phyloP scores from a whole-genome alignment of 2,888 invertebrate genomes.

The Hermaeophaga mercurialis region DNA sequence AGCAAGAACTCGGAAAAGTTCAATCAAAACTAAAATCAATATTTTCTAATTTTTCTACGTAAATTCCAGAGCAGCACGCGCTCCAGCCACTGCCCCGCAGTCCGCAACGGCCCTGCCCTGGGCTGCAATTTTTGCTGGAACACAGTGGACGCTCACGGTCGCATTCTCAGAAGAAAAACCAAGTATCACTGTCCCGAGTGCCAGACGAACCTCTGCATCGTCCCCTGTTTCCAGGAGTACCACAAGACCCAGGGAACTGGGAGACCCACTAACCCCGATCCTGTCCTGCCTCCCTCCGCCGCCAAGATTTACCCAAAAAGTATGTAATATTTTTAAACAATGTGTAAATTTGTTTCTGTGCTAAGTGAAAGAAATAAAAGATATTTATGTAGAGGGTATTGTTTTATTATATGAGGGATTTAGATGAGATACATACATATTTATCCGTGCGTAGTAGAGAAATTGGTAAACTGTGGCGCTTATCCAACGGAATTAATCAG shows the following conservation, averaged over 20 bases:
- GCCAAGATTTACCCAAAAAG: conserved; percentile 25
- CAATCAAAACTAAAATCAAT: not conserved
- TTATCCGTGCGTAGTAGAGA: too few species aligned
- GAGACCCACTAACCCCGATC: conserved; percentile 7
- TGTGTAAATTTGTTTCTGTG: conserved; percentile 26
- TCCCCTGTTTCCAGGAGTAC: conserved; percentile 87
- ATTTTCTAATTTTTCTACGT: conserved; percentile 36
- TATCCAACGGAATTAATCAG: too few species aligned
- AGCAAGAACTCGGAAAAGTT: too few species aligned
- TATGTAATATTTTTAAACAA: too few species aligned
- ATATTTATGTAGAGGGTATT: conserved; percentile 24
- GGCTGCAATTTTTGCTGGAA: conserved; percentile 93
- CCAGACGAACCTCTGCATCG: conserved; percentile 86
- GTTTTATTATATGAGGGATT: too few species aligned
- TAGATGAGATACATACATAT: too few species aligned
- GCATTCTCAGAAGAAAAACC: conserved; percentile 83
- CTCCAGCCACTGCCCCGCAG: conserved; percentile 83
- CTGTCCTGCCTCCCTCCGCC: conserved; percentile 8
- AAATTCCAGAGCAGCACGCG: conserved; percentile 61
- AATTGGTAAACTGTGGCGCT: too few species aligned
- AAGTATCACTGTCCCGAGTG: conserved; percentile 91
- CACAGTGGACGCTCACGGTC: conserved; percentile 80
- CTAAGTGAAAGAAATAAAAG: too few species aligned
- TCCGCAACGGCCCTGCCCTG: conserved; percentile 81
- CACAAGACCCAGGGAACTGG: conserved; percentile 61